Conservation (phyloP, 2,888 invertebrate genomes). For the Dynastes grantii region DNA sequence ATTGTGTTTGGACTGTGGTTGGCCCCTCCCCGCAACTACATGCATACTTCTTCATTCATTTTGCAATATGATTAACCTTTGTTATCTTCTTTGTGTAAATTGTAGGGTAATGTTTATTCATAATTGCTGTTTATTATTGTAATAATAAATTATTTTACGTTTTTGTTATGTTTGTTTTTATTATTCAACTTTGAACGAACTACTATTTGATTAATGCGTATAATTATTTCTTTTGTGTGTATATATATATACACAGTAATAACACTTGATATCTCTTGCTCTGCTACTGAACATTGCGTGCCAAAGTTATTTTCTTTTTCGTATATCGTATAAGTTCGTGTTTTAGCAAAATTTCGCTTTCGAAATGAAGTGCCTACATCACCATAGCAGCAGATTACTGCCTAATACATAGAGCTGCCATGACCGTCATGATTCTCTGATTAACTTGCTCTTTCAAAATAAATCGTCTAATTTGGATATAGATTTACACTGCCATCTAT, state of each 20-base stretch:
- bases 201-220: constrained; percentile 20
- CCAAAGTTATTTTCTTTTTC: constrained; percentile 52
- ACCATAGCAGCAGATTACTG: not conserved
- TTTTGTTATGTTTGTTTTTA: constrained; percentile 54
- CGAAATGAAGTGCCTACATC: constrained; percentile 24
- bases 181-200: constrained; percentile 44
- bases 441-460: too few relatives aligned
- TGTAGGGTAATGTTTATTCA: constrained; percentile 50
- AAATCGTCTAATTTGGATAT: too few relatives aligned
- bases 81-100: constrained; percentile 48
- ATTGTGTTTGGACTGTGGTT: constrained; percentile 63
- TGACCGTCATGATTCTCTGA: too few relatives aligned
- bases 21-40: constrained; percentile 52
- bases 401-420: too few relatives aligned
- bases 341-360: not conserved
- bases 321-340: not conserved
- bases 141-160: constrained; percentile 56
- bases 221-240: not conserved
- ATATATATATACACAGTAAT: constrained; percentile 10
- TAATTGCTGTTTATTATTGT: constrained; percentile 52
- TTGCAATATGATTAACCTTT: constrained; percentile 49
- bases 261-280: constrained; percentile 25
- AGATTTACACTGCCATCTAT: too few relatives aligned
- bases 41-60: constrained; percentile 44
- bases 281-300: constrained; percentile 45